Base-by-base conservation (phyloP, 2,113 vertebrate genomes). In the Thamnaconus septentrionalis region DNA sequence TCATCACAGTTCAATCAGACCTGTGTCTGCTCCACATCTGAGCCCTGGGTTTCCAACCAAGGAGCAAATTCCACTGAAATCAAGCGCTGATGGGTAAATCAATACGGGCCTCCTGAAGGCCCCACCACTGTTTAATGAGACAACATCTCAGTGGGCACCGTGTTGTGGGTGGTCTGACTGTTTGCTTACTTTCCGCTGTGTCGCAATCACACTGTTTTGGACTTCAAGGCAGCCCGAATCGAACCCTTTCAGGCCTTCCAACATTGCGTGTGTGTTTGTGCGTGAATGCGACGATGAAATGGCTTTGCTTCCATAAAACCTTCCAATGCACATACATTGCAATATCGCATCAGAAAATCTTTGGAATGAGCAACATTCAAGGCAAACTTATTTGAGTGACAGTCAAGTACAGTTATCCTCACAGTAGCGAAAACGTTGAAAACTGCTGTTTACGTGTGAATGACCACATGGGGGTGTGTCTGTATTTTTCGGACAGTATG, bases 71-170 rank as follows among this genome's bases (percentile, higher is more conserved):
- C 51, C 64, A 52, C 47, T 61, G 67, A 54, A 73, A 75, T 69
- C 3, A 78, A 55, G 43, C 40, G 75, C 48, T 73, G 66, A 62
- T 74, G 60, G 63, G 56, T 69, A 59, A 73, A 82, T 82, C 64
- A 31, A 56, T 62, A 42, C 8, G 41, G 12, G 2, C 12, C 11
- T 39, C 40, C 48, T 41, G 53, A 39, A 45, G 43, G 6, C 54
- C 18, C 18, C 18, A 31, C 18, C 18, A 31, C 18, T 56, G 65
- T 65, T 66, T 78, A 66, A 75, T 68, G 18, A 31, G 18, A 31
- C 58, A 52, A 31, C 65, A 69, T 59, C 47, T 59, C 60, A 56
- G 74, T 18, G 49, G 78, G 54, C 31, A n/a, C 8, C 56, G 42
- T 56, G 50, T 10, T 31, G 56, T 61, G 41, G 58, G 52, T 64